These are phyloP conservation scores for Cydia amplana DNA, from an alignment of 1,140 invertebrate genomes.

Conservation along the genomic window DNA sequence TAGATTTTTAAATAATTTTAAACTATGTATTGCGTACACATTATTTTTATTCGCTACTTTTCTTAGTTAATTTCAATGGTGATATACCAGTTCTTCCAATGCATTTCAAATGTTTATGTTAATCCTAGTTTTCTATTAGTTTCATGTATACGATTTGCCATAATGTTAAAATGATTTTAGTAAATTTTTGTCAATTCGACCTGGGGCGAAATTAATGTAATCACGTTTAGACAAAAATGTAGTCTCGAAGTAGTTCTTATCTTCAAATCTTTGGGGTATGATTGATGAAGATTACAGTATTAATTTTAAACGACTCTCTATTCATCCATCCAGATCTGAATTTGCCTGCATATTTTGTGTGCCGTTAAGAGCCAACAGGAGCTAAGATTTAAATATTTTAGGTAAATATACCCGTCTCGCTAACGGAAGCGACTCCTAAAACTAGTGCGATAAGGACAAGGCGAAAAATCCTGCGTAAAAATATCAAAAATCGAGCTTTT, in stretches of 20 bases:
- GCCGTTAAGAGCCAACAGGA: too few species aligned
- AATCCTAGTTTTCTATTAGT: conserved; percentile 11
- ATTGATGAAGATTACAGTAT: not conserved
- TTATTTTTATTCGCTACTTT: conserved; percentile 1
- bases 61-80: conserved; percentile 21
- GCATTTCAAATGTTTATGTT: conserved; percentile 24
- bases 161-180: not conserved
- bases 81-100: conserved; percentile 30
- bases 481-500: too few species aligned
- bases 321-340: not conserved
- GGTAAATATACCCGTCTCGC: too few species aligned
- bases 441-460: too few species aligned
- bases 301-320: not conserved
- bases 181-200: not conserved
- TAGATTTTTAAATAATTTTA: not conserved
- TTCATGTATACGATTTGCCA: conserved; percentile 8
- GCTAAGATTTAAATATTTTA: too few species aligned
- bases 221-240: not conserved
- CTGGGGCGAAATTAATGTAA: not conserved
- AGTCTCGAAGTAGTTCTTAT: not conserved
- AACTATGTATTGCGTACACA: not conserved
- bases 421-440: too few species aligned
- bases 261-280: not conserved
- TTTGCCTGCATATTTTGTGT: not conserved
- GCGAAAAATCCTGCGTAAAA: too few species aligned